A percentile compares a stretch with the other conserved stretches of the same genome.
These are phyloP conservation scores for Tenrec ecaudatus DNA, from an alignment of 2,113 vertebrate species.

Conservation along the genomic window DNA sequence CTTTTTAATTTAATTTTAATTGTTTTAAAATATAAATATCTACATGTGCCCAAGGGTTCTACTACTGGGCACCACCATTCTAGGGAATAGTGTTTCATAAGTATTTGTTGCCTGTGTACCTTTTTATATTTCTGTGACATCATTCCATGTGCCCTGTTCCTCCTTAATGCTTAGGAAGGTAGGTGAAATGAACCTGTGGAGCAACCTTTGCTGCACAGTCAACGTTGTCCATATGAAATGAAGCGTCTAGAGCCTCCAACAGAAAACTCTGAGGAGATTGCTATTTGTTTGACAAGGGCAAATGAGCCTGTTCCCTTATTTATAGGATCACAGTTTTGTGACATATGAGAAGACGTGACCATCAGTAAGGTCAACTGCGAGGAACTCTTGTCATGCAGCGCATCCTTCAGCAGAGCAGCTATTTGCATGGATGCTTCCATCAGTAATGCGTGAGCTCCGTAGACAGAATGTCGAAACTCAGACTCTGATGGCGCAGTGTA, in stretches of 20 bases:
- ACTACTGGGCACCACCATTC: too few relatives aligned
- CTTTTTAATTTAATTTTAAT: too few relatives aligned
- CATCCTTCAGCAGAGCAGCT: neutral
- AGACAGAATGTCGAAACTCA: neutral
- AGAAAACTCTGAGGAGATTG: neutral
- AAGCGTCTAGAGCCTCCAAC: neutral
- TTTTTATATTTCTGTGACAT: too few relatives aligned
- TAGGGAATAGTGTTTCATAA: too few relatives aligned
- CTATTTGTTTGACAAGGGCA: neutral
- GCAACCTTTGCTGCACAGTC: neutral
- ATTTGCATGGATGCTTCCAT: neutral
- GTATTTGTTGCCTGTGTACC: too few relatives aligned
- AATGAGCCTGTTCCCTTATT: neutral
- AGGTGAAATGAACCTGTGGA: neutral
- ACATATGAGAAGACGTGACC: rapidly evolving
- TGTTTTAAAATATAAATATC: too few relatives aligned
- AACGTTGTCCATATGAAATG: neutral
- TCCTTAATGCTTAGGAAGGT: neutral
- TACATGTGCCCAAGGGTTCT: too few relatives aligned
- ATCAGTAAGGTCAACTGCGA: neutral
- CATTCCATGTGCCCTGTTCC: neutral
- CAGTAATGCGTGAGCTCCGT: too few relatives aligned
- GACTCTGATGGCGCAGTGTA: neutral
- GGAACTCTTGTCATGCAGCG: rapidly evolving
- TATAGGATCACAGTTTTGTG: neutral